Evolutionary conservation across 2,113 vertebrate genomes (phyloP).

Genomic region (Typhlomys cinereus): DNA sequence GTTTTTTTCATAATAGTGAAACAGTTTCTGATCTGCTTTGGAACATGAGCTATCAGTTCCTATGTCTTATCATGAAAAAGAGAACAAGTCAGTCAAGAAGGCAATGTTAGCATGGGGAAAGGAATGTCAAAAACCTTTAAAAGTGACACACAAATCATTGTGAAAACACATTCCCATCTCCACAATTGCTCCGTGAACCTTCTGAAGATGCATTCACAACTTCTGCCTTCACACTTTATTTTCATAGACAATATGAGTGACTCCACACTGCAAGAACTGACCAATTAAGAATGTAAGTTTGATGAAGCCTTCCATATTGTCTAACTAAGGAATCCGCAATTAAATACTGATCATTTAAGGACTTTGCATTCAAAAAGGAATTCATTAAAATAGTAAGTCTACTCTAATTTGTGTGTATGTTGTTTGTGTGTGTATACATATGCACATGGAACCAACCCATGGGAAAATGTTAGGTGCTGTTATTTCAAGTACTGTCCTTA

Average conservation of each 20-base stretch:
- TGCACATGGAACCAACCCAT: too few relatives aligned
- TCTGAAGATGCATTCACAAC: neutral
- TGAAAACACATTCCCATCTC: neutral
- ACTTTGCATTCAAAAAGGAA: neutral
- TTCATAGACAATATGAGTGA: too few relatives aligned
- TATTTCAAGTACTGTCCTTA: too few relatives aligned
- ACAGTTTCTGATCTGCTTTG: neutral
- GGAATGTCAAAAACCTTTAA: neutral
- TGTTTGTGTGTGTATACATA: too few relatives aligned
- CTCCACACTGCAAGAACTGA: neutral
- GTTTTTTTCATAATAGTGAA: too few relatives aligned
- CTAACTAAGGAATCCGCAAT: neutral
- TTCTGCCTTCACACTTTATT: too few relatives aligned
- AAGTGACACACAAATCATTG: neutral
- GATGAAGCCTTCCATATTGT: neutral
- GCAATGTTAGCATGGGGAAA: neutral
- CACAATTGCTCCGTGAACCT: neutral
- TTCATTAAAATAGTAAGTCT: too few relatives aligned
- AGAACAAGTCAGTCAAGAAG: neutral
- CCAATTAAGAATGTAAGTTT: neutral
- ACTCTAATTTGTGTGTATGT: too few relatives aligned
- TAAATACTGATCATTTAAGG: neutral
- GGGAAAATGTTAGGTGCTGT: too few relatives aligned
- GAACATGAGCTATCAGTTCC: neutral
- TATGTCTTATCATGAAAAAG: neutral